These are phyloP conservation scores for Eupsittula cactorum DNA, from an alignment of 2,113 vertebrate species.

Conservation along the genomic window DNA sequence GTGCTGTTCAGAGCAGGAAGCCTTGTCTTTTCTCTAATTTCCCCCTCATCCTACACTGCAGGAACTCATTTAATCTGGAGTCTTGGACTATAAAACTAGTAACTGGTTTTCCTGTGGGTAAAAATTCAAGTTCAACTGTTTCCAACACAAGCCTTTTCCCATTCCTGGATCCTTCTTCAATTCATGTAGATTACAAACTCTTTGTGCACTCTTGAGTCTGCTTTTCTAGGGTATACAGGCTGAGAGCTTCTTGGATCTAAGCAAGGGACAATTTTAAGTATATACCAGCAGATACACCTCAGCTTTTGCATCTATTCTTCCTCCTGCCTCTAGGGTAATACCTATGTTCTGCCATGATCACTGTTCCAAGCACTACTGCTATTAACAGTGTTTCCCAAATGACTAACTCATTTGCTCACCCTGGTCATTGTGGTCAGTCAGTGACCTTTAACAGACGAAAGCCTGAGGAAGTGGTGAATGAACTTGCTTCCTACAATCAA, in stretches of 20 bases:
- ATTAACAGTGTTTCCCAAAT: not conserved
- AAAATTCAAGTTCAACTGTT: not conserved
- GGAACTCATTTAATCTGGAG: not conserved
- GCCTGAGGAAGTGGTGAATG: not conserved
- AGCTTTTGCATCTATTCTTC: not conserved
- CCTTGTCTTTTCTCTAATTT: not conserved
- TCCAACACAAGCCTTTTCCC: not conserved
- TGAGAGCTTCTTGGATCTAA: not conserved
- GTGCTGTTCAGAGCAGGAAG: not conserved
- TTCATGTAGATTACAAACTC: not conserved
- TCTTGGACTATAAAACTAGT: not conserved
- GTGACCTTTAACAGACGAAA: constrained; percentile 18
- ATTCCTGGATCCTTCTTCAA: not conserved
- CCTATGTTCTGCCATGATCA: not conserved
- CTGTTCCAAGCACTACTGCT: not conserved
- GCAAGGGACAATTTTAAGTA: not conserved
- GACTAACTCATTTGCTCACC: not conserved
- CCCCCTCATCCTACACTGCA: not conserved
- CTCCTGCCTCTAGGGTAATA: not conserved
- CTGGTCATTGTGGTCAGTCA: not conserved
- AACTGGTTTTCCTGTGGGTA: not conserved
- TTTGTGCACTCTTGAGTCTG: not conserved
- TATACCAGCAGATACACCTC: not conserved
- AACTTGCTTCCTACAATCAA: not conserved
- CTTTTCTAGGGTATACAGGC: not conserved